Evolutionary conservation across 1,140 invertebrate species (phyloP).

Genomic region (Ceratina calcarata): DNA sequence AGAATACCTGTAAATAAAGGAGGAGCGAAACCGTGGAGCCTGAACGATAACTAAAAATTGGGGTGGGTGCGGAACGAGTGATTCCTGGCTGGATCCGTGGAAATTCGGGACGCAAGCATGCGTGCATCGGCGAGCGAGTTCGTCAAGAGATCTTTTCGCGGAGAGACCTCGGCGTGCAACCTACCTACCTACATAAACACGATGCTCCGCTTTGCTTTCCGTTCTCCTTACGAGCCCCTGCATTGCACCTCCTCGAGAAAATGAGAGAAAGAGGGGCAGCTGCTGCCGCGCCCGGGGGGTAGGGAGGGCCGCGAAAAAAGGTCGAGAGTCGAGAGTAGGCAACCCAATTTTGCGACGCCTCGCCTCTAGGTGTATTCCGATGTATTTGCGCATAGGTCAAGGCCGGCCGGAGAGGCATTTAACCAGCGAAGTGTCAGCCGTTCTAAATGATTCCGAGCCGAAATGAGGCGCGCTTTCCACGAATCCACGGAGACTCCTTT

Average conservation of each 20-base stretch:
- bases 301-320: slow-evolving; percentile 44
- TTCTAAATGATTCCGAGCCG: slow-evolving; percentile 10
- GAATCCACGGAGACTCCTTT: neutral
- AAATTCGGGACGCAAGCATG: neutral
- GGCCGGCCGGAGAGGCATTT: slow-evolving; percentile 39
- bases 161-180: slow-evolving; percentile 62
- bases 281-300: slow-evolving; percentile 2
- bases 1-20: too few species aligned
- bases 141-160: slow-evolving; percentile 45
- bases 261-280: slow-evolving; percentile 40
- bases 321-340: slow-evolving; percentile 54
- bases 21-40: too few species aligned
- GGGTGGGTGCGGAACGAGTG: too few species aligned
- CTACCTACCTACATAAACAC: slow-evolving; percentile 71
- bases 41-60: too few species aligned
- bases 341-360: slow-evolving; percentile 57
- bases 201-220: slow-evolving; percentile 69
- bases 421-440: slow-evolving; percentile 32
- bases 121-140: slow-evolving; percentile 29
- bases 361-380: slow-evolving; percentile 46
- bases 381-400: slow-evolving; percentile 53
- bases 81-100: too few species aligned
- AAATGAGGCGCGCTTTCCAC: neutral
- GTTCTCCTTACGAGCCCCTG: slow-evolving; percentile 64
- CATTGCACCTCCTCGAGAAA: slow-evolving; percentile 63